Evolutionary conservation across 23 tunicate species (phyloP).

Genomic region (Botrylloides violaceus): DNA sequence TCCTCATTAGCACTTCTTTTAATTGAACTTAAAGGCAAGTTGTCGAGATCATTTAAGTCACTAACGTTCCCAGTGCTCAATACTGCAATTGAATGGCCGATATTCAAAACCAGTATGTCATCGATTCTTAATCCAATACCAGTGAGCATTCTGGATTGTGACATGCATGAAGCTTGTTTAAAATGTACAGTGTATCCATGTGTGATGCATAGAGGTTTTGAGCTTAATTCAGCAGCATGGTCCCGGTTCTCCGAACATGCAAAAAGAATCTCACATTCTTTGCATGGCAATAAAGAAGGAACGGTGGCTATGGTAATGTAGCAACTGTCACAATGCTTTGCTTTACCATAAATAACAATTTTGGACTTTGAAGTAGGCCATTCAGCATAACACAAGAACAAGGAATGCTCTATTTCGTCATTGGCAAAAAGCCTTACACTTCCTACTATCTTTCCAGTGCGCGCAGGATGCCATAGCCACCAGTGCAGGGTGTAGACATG

Average conservation of each 20-base stretch:
- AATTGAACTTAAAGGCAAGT: constrained; percentile 58
- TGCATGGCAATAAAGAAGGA: constrained; percentile 42
- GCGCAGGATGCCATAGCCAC: constrained; percentile 61
- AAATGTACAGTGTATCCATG: constrained; percentile 81
- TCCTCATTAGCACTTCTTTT: constrained; percentile 71
- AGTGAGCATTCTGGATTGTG: constrained; percentile 30
- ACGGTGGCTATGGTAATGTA: constrained; percentile 71
- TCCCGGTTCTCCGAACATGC: neutral
- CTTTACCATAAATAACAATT: constrained; percentile 56
- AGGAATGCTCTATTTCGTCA: constrained; percentile 49
- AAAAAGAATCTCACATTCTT: constrained; percentile 5
- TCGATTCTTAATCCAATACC: constrained; percentile 56
- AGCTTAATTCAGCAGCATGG: neutral
- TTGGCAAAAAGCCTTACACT: constrained; percentile 59
- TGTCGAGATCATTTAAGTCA: neutral
- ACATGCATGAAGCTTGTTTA: constrained; percentile 48
- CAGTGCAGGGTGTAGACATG: constrained; percentile 56
- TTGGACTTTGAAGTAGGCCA: constrained; percentile 79
- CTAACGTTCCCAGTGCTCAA: constrained; percentile 48
- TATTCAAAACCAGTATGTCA: constrained; percentile 57
- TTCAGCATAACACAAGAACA: constrained; percentile 49
- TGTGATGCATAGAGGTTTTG: constrained; percentile 27
- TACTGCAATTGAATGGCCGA: constrained; percentile 90
- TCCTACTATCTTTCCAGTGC: constrained; percentile 28
- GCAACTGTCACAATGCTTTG: constrained; percentile 23